Conservation (phyloP, 2,888 invertebrate genomes). For the Lissonota sp. region DNA sequence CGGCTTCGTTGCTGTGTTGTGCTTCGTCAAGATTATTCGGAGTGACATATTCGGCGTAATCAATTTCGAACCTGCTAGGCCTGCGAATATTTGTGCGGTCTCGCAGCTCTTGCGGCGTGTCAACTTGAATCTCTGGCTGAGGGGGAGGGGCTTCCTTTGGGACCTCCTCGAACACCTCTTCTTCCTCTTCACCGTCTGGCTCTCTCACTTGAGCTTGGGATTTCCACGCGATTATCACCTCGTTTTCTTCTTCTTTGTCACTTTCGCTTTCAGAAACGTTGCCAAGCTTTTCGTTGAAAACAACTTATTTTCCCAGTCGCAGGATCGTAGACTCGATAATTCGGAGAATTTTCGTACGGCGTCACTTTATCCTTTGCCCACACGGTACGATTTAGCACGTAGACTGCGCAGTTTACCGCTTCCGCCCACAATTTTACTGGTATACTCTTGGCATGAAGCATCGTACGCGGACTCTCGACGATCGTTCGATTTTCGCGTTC, state of each 20-base stretch:
- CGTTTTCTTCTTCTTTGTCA: neutral
- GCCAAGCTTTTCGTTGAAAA: neutral
- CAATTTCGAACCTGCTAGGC: conserved; percentile 2
- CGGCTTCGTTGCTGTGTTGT: conserved; percentile 7
- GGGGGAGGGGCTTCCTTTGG: neutral
- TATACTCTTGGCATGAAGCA: conserved; percentile 62
- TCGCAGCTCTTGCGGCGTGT: conserved; percentile 8
- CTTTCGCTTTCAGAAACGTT: neutral
- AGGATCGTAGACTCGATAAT: conserved; percentile 9
- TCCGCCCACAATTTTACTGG: conserved; percentile 65
- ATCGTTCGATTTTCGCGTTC: conserved; percentile 69
- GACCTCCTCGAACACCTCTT: conserved; percentile 5
- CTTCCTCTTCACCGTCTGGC: neutral
- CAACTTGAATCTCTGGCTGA: neutral
- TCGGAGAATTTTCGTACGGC: conserved; percentile 47
- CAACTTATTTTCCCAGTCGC: neutral
- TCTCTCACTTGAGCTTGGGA: neutral
- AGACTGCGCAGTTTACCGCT: conserved; percentile 69
- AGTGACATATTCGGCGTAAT: conserved; percentile 16
- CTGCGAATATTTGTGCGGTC: conserved; percentile 8
- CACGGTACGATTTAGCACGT: conserved; percentile 13
- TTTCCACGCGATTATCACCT: neutral
- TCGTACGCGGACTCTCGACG: conserved; percentile 56
- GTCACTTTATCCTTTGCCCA: conserved; percentile 30
- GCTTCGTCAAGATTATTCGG: conserved; percentile 10